Evolutionary conservation across 2,888 invertebrate species (phyloP).

Genomic region (Drosophila subquinaria): DNA sequence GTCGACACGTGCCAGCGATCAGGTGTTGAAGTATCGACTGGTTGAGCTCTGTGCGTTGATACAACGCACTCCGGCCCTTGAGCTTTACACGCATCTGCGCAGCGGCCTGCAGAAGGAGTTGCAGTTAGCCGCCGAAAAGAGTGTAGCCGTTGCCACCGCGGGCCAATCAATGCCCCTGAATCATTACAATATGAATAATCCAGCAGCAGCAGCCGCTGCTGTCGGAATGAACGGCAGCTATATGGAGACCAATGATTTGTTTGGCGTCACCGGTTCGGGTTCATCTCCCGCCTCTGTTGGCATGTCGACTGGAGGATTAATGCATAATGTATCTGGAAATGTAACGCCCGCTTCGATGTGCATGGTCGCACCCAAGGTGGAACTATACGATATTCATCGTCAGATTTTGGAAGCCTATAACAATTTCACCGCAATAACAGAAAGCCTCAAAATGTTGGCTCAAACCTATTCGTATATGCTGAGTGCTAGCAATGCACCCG

Average conservation of each 20-base stretch:
- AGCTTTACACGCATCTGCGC: constrained; percentile 83
- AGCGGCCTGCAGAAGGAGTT: constrained; percentile 83
- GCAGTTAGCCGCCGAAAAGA: constrained; percentile 81
- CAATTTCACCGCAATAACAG: constrained; percentile 52
- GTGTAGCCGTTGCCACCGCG: constrained; percentile 52
- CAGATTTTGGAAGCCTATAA: constrained; percentile 71
- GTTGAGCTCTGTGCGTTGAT: constrained; percentile 80
- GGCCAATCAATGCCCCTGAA: constrained; percentile 75
- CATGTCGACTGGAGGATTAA: constrained; percentile 40
- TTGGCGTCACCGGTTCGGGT: constrained; percentile 27
- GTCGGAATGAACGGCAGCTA: constrained; percentile 48
- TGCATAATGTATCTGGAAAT: constrained; percentile 49
- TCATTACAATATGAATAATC: constrained; percentile 75
- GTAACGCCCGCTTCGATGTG: constrained; percentile 34
- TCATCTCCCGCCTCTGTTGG: constrained; percentile 26
- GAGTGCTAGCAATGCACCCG: constrained; percentile 33
- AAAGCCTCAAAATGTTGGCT: constrained; percentile 32
- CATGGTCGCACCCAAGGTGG: constrained; percentile 58
- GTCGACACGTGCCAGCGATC: constrained; percentile 73
- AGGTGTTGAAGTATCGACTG: constrained; percentile 78
- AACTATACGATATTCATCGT: constrained; percentile 69
- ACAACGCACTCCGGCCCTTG: constrained; percentile 75
- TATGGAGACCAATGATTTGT: constrained; percentile 50
- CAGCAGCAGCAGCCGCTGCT: constrained; percentile 46
- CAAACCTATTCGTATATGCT: constrained; percentile 53